Evolutionary conservation across 2,888 invertebrate genomes (phyloP), one percentile per base, ranked within the genome.

Genomic region (Drosophila melanocephala): DNA sequence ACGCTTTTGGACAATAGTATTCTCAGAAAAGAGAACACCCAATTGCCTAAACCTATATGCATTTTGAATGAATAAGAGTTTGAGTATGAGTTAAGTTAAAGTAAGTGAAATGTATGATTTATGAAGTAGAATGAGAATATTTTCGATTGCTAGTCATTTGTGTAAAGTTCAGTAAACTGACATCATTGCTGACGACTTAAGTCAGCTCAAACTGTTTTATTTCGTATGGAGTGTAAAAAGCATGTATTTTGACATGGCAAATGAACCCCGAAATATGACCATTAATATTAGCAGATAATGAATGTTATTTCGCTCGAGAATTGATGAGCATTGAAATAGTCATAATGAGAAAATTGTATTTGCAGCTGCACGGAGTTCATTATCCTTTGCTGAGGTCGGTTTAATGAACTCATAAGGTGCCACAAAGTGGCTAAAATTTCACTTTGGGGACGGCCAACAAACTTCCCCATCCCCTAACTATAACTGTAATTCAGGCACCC

Each of bases 391-490:
- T 61, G 62, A 26, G 55, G 72, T 64, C 53, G 75, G 89, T 89
- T 83, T 87, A 84, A 89, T 87, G 89, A 87, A 87, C 87, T 83
- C 72, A 37, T 57, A 66, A 87, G 89, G 86, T 87, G 87, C 83
- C 84, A 76, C 84, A 76, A 76, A 61, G 78, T 76, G 76, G 83
- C 75, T 75, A 65, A 53, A 71, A 75, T 77, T 66, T 62, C 75
- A 65, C 63, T 57, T 39, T 53, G 58, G 61, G 53, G 47, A 67
- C 19, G 35, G 30, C 1, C 33, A 28, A 35, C 30, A 26, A 28
- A 14, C 56, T 30, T 28, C 1, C 42, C 16, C 19, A 22, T 28
- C 26, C 7, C 44, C 10, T 19, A 26, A n/a, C 19, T 22, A 39
- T 16, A 10, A 42, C 63, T n/a, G 14, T 39, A 57, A 39, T 30